Percentiles rank a stretch among this genome's conserved stretches.
These are phyloP conservation scores for Melanchra persicariae DNA, from an alignment of 2,888 invertebrate genomes.

Conservation along the genomic window DNA sequence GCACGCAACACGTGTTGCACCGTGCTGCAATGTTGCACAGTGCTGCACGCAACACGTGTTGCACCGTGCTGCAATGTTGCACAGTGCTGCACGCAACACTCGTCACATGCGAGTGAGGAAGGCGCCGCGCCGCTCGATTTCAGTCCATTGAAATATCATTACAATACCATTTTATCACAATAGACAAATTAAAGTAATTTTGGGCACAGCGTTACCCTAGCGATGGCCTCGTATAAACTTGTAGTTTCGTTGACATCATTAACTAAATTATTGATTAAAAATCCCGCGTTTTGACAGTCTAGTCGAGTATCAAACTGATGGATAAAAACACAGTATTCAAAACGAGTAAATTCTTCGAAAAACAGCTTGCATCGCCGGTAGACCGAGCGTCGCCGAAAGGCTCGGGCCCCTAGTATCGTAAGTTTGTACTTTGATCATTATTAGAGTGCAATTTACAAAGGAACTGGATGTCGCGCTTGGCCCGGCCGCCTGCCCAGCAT, in stretches of 20 bases:
- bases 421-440: slow-evolving; percentile 78
- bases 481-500: slow-evolving; percentile 19
- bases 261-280: slow-evolving; percentile 61
- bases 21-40: neutral
- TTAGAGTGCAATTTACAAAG: slow-evolving; percentile 66
- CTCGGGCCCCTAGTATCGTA: slow-evolving; percentile 56
- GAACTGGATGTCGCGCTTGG: slow-evolving; percentile 49
- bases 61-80: neutral
- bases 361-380: slow-evolving; percentile 65
- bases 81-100: neutral
- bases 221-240: slow-evolving; percentile 73
- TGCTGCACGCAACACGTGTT: neutral
- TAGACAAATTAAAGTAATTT: slow-evolving; percentile 72
- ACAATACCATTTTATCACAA: slow-evolving; percentile 76
- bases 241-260: slow-evolving; percentile 62
- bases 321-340: slow-evolving; percentile 70
- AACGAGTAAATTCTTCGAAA: slow-evolving; percentile 83
- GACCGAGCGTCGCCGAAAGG: slow-evolving; percentile 36
- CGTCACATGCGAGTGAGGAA: neutral
- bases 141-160: slow-evolving; percentile 68
- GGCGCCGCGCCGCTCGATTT: slow-evolving; percentile 54
- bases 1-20: neutral
- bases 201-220: slow-evolving; percentile 68
- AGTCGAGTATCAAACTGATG: slow-evolving; percentile 63
- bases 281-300: slow-evolving; percentile 60